Base-by-base conservation (phyloP, 2,113 vertebrate species). In the Phodopus roborovskii region DNA sequence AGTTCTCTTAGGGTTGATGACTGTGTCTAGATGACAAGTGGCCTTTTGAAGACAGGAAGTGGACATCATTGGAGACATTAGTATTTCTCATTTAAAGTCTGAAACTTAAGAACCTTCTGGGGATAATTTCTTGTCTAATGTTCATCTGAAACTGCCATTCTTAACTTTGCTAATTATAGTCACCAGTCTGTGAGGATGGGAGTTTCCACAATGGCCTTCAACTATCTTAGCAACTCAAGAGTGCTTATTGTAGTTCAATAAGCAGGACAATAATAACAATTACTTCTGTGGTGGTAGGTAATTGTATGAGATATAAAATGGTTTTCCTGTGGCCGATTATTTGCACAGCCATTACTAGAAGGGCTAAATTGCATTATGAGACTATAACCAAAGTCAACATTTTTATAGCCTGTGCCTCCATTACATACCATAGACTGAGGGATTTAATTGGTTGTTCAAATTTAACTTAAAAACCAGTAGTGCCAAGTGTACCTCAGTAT, bases 161-260 rank as follows among this genome's bases (percentile, higher is more conserved):
- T 95, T 96, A 94, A 92, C 78, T n/a, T 16, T 66, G 90, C 78
- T 90, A 88, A 94, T 97, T 91, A 77, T 2, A 16, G 42, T 93
- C 91, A 33, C 94, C 82, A 84, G 19, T 90, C 3, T 17, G 3
- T 48, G 95, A 75, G 50, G 16, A 92, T 58, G 79, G 68, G 48
- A 81, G n/a, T 75, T 74, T 60, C 48, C 94, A 93, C 91, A 62
- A 39, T 4, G 88, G 36, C 89, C 36, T 92, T 92, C 74, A 88
- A 97, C 70, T 94, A 50, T 77, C 70, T 16, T n/a, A 91, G 90
- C 79, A 71, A 78, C 97, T 98, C 94, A 96, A 60, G 89, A 96
- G 86, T 97, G 98, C 89, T 95, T 96, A 92, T 11, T 92, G 93
- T 97, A 95, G 82, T 97, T 97, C 93, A 96, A 39, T 90, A 97